phyloP scores from a whole-genome alignment of 2,888 invertebrate species.

The Aporophyla lueneburgensis region DNA sequence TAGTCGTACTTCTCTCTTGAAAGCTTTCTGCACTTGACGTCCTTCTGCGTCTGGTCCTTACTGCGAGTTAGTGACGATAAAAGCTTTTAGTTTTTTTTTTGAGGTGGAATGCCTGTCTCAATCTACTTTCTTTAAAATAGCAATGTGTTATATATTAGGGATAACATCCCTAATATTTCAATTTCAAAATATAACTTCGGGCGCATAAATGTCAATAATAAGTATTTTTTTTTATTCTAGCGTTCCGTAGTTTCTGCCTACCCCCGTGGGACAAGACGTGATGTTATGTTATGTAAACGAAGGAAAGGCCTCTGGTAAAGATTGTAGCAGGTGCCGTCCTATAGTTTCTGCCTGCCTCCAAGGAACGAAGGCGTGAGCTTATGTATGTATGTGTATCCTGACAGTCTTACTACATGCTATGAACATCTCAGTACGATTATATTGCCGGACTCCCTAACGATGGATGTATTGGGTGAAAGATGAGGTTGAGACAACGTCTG shows the following conservation, averaged over 20 bases:
- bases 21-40: not conserved
- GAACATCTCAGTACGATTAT: not conserved
- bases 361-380: not conserved
- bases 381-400: not conserved
- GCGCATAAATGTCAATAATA: too few species aligned
- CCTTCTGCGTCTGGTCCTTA: too few species aligned
- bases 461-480: not conserved
- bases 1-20: too few species aligned
- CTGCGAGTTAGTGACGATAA: not conserved
- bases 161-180: too few species aligned
- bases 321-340: not conserved
- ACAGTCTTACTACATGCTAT: not conserved
- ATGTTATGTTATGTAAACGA: too few species aligned
- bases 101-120: not conserved
- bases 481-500: not conserved
- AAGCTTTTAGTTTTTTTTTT: not conserved
- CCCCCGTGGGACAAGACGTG: too few species aligned
- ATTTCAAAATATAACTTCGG: too few species aligned
- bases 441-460: not conserved
- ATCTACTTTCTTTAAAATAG: not conserved
- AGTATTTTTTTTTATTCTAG: too few species aligned
- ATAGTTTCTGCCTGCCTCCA: not conserved
- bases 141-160: too few species aligned
- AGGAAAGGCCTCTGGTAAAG: not conserved
- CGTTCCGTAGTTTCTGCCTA: too few species aligned